Conservation (phyloP, 2,888 invertebrate species). For the Lymantria monacha region DNA sequence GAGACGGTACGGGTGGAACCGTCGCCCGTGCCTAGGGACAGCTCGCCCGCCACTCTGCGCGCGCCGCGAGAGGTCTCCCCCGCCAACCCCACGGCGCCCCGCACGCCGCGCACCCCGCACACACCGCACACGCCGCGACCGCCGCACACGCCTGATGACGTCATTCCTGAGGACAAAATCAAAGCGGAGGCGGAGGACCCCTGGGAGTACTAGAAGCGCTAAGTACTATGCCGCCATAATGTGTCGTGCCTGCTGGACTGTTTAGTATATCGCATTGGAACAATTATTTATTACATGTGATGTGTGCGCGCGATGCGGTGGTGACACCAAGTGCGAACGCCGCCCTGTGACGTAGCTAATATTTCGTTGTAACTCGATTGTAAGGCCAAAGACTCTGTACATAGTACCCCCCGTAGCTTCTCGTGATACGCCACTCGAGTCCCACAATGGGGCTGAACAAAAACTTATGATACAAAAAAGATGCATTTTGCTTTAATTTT, state of each 20-base stretch:
- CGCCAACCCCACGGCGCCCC: slow-evolving; percentile 42
- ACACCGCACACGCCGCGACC: slow-evolving; percentile 24
- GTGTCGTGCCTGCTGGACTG: slow-evolving; percentile 29
- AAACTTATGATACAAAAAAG: slow-evolving; percentile 73
- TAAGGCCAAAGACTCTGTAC: slow-evolving; percentile 80
- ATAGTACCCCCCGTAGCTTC: slow-evolving; percentile 54
- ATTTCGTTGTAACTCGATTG: slow-evolving; percentile 56
- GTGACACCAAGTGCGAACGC: slow-evolving; percentile 56
- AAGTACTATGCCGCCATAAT: slow-evolving; percentile 35
- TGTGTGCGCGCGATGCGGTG: slow-evolving; percentile 26
- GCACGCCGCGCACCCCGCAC: slow-evolving; percentile 42
- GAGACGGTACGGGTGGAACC: slow-evolving; percentile 90
- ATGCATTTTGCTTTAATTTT: slow-evolving; percentile 79
- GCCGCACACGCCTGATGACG: slow-evolving; percentile 51
- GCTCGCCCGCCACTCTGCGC: slow-evolving; percentile 57
- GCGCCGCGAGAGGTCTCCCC: slow-evolving; percentile 48
- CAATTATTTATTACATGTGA: slow-evolving; percentile 46
- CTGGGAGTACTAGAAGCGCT: slow-evolving; percentile 77
- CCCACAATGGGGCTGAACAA: slow-evolving; percentile 42
- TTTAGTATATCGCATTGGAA: slow-evolving; percentile 32
- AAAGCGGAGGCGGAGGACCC: slow-evolving; percentile 84
- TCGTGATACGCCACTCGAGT: slow-evolving; percentile 49
- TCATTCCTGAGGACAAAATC: slow-evolving; percentile 75
- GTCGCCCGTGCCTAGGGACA: slow-evolving; percentile 84
- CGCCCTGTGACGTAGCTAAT: slow-evolving; percentile 53